Percentiles rank a stretch among this genome's conserved stretches.
These are phyloP conservation scores for Brachionus plicatilis DNA, from an alignment of 1,140 invertebrate genomes.

Conservation along the genomic window DNA sequence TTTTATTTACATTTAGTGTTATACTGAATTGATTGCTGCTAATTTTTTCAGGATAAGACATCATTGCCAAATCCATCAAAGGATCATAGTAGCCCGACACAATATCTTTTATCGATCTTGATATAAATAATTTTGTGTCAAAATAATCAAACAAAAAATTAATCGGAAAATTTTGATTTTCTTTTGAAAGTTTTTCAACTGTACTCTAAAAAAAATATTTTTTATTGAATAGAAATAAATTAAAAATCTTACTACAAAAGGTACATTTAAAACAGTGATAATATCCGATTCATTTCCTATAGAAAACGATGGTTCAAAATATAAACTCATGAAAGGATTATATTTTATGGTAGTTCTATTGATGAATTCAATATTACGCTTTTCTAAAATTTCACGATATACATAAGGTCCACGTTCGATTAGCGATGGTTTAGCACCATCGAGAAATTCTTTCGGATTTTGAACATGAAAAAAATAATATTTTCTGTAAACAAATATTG, in stretches of 20 bases:
- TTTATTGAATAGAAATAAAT: not conserved
- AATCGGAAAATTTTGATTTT: not conserved
- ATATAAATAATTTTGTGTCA: not conserved
- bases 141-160: constrained; percentile 1
- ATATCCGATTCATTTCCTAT: not conserved
- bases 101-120: not conserved
- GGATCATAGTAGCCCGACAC: constrained; percentile 2
- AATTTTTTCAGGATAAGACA: not conserved
- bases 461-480: not conserved
- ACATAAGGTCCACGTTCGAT: constrained; percentile 8
- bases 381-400: not conserved
- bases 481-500: not conserved
- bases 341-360: not conserved
- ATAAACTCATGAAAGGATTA: not conserved
- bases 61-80: not conserved
- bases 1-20: not conserved
- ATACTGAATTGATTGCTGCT: not conserved
- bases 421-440: not conserved
- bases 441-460: not conserved
- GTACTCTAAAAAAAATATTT: not conserved
- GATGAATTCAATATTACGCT: not conserved
- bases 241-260: not conserved
- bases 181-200: not conserved
- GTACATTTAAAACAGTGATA: constrained; percentile 2
- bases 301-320: not conserved